phyloP scores from a whole-genome alignment of 2,797 vertebrate genomes.

The Cephalopachus bancanus region DNA sequence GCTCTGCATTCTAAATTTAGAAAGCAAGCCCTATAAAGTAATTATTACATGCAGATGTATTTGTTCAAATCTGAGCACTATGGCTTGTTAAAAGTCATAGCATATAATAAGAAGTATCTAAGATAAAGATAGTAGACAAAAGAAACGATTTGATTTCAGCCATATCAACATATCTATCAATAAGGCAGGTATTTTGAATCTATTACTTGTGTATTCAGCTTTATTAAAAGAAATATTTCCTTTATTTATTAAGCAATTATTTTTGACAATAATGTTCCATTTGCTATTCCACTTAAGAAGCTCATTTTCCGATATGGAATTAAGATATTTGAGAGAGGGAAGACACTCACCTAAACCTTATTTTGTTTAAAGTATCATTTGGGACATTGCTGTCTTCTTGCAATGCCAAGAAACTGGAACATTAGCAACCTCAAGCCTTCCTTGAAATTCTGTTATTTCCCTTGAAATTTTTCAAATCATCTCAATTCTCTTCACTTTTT shows the following conservation, averaged over 20 bases:
- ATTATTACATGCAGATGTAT: not conserved
- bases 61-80: not conserved
- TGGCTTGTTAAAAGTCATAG: not conserved
- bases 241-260: not conserved
- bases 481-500: not conserved
- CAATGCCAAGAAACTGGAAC: not conserved
- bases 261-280: not conserved
- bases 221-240: not conserved
- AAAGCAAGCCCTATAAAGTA: not conserved
- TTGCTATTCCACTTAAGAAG: not conserved
- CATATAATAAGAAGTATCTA: not conserved
- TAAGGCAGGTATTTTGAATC: not conserved
- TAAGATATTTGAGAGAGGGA: not conserved
- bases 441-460: constrained; percentile 2
- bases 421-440: not conserved
- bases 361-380: not conserved
- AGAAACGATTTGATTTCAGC: not conserved
- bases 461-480: not conserved
- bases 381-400: not conserved
- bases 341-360: not conserved
- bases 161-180: not conserved
- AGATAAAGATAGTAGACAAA: not conserved
- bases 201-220: not conserved
- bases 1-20: not conserved
- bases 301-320: not conserved